Evolutionary conservation across 2,113 vertebrate species (phyloP), one percentile per base, ranked within the genome.

Genomic region (Spheniscus mendiculus): DNA sequence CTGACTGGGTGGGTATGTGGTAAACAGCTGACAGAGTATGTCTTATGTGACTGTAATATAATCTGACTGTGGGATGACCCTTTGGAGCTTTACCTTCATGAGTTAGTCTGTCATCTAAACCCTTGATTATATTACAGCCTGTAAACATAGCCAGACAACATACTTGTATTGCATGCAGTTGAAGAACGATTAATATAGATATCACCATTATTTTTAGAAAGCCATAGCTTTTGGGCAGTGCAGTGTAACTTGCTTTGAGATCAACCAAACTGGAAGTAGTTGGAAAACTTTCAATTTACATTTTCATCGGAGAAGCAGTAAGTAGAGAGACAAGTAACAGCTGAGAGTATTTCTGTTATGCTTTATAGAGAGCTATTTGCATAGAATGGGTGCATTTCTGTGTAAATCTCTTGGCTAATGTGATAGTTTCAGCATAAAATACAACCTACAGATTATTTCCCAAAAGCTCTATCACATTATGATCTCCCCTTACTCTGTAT

Each of bases 51-150:
- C 90, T 86, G 93, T 92, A 94, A 97, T 53, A 84, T 47, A 81
- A 97, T 94, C 93, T 66, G 88, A 29, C 69, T 87, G 44, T 66
- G n/a, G 71, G 86, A 44, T 94, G 96, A 96, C 94, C 92, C 55
- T 49, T 73, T 40, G 70, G 67, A 87, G 78, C 81, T 96, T 94
- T 97, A 90, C 58, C 90, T 96, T 98, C 86, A 30, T 85, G 58
- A 72, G 70, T 92, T 66, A 91, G 78, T 80, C 55, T 91, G 66
- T 83, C 91, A 92, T 69, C 61, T 89, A 94, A 96, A 91, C 92
- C 89, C 95, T 94, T 96, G 89, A 89, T 94, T 96, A 95, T 89
- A 85, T 98, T 97, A 83, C 91, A 97, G 96, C 87, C 93, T 74
- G 74, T 90, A 97, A 98, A 94, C 62, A 67, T 63, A 96, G 89